These are phyloP conservation scores for Danio rerio DNA, from an alignment of 2,113 vertebrate genomes.

Conservation along the genomic window GRCz12tu NC_133194.1:32035001-32035500, in stretches of 20 bases:
- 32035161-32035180: constrained; percentile 17
- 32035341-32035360: too few relatives aligned
- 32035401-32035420: too few relatives aligned
- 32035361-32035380: too few relatives aligned
- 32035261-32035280: constrained; percentile 3
- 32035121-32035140: background rate
- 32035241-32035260: background rate
- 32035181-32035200: background rate
- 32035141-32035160: constrained; percentile 2
- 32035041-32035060: background rate
- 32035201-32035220: constrained; percentile 33
- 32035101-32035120: constrained; percentile 35
- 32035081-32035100: constrained; percentile 15
- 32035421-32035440: too few relatives aligned
- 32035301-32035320: background rate
- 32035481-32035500: too few relatives aligned
- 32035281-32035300: background rate
- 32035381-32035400: too few relatives aligned
- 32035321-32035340: background rate
- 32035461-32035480: too few relatives aligned
- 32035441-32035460: too few relatives aligned
- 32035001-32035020: background rate
- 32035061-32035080: constrained; percentile 11
- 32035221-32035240: constrained; percentile 1
- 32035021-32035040: background rate